These are phyloP conservation scores for Dicycla oo DNA, from an alignment of 2,888 invertebrate genomes.

Conservation along the genomic window DNA sequence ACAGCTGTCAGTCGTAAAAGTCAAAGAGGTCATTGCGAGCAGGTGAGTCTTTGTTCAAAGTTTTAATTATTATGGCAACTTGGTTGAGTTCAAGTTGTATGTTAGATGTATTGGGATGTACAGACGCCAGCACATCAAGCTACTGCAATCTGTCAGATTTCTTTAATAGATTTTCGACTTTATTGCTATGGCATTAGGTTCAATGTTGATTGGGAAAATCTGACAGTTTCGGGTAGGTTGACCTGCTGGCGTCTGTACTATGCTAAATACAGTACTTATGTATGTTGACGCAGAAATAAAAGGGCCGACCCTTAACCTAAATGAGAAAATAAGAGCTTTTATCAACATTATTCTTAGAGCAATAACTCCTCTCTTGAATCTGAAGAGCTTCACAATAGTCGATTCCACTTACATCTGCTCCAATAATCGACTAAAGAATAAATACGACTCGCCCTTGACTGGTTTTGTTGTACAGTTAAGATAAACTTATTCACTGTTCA, in stretches of 20 bases:
- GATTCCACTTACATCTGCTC: constrained; percentile 38
- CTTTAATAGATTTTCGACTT: too few relatives aligned
- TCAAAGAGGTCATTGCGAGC: background rate
- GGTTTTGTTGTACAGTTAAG: constrained; percentile 30
- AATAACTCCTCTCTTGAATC: constrained; percentile 12
- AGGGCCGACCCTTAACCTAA: background rate
- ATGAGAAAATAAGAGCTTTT: constrained; percentile 1
- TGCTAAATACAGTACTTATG: background rate
- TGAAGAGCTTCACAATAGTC: constrained; percentile 22
- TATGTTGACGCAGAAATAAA: background rate
- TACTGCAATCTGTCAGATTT: too few relatives aligned
- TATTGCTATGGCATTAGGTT: too few relatives aligned
- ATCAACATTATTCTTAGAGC: constrained; percentile 20
- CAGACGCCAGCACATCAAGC: too few relatives aligned
- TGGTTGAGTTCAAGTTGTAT: background rate
- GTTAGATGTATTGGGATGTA: background rate
- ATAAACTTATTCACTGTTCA: constrained; percentile 30
- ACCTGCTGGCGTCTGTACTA: too few relatives aligned
- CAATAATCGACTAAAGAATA: constrained; percentile 45
- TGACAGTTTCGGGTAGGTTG: too few relatives aligned
- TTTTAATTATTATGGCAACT: background rate
- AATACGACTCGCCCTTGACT: constrained; percentile 46
- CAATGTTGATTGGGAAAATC: too few relatives aligned
- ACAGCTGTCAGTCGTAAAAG: constrained; percentile 2
- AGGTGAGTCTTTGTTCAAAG: background rate